These are phyloP conservation scores for Diachasma alloeum DNA, from an alignment of 1,140 invertebrate species.

Conservation along the genomic window DNA sequence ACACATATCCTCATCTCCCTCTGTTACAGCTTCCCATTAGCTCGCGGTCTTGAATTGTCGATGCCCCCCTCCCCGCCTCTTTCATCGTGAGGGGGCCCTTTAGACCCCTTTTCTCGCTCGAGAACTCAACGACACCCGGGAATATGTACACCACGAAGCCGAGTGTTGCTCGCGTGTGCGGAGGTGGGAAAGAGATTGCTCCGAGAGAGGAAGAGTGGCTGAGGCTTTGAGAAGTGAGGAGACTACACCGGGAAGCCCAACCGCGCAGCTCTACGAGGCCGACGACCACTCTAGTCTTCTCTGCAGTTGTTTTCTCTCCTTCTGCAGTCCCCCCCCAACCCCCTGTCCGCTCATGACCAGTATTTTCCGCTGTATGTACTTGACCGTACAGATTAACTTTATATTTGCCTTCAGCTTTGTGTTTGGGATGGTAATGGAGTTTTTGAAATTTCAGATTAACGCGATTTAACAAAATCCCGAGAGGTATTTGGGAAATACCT, in stretches of 20 bases:
- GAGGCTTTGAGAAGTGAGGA: constrained; percentile 1
- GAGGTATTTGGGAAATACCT: no score
- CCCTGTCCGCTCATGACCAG: not conserved
- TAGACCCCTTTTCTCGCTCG: not conserved
- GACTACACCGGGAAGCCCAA: not conserved
- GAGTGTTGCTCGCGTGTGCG: not conserved
- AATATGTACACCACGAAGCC: not conserved
- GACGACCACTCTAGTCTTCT: not conserved
- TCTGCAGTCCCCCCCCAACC: not conserved
- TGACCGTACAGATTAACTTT: constrained; percentile 23
- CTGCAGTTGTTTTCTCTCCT: constrained; percentile 1
- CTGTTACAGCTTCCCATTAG: constrained; percentile 34
- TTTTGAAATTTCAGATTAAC: not conserved
- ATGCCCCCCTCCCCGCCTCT: not conserved
- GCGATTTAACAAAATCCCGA: not conserved
- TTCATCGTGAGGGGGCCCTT: not conserved
- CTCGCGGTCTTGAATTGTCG: not conserved
- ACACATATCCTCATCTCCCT: constrained; percentile 22
- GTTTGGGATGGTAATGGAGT: not conserved
- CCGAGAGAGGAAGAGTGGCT: constrained; percentile 18
- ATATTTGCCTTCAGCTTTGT: not conserved
- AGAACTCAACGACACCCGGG: not conserved
- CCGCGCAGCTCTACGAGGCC: not conserved
- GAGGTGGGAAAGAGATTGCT: constrained; percentile 19
- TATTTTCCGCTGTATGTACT: constrained; percentile 6